Evolutionary conservation across 2,797 vertebrate species (phyloP), one percentile per base, ranked within the genome.

Genomic region (Arnoldichthys spilopterus): DNA sequence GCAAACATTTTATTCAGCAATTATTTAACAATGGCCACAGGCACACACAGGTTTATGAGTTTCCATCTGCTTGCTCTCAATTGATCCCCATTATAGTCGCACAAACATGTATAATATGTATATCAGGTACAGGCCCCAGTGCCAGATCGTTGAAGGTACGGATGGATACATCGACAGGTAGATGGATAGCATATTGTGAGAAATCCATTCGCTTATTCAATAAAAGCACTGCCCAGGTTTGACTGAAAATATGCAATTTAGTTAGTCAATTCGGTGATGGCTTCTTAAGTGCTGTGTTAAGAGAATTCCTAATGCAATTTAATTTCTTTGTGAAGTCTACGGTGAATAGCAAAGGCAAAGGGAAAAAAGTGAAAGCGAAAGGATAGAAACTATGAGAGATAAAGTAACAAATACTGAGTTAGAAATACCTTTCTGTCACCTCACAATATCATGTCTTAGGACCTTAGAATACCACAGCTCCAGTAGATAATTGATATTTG

Each of bases 81-180:
- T 91, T 87, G 92, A 93, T 93, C 93, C 87, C 91, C 90, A 90
- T 92, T 93, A 91, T 90, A 91, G 89, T 86, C 88, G 88, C 86
- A 89, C 86, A 90, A 89, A 86, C 88, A 89, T 88, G 84, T 86
- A 88, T 89, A 90, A 90, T 92, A 93, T 92, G 92, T 91, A 91
- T 90, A 92, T 93, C 87, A 89, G 88, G 88, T 90, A 84, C 86
- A 30, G 80, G 76, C 59, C 66, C 78, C 71, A 32, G 74, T 26
- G 13, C 81, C 53, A 47, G 89, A 92, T 92, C 91, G 87, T 91
- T 93, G 91, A 90, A 90, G 90, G 88, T 91, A 90, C 86, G 88
- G 85, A 93, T 92, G 86, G 91, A 93, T 92, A 91, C 91, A 94
- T 94, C 85, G 93, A 93, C 93, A 94, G 90, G 85, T 92, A 93